phyloP scores from a whole-genome alignment of 2,888 invertebrate species.

The Clanis bilineata region DNA sequence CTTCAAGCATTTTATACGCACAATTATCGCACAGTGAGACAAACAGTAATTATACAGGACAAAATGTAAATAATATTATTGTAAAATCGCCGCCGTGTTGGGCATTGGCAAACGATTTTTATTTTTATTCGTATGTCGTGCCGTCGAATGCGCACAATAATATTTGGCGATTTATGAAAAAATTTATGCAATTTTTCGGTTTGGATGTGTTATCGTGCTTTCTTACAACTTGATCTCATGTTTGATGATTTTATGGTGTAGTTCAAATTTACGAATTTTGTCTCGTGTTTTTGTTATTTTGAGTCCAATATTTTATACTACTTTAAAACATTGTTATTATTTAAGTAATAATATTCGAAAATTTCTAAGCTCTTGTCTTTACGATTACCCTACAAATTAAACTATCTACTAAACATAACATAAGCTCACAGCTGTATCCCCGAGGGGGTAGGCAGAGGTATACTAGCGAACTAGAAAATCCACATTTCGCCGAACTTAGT shows the following conservation, averaged over 20 bases:
- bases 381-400: too few relatives aligned
- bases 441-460: too few relatives aligned
- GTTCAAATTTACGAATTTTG: conserved; percentile 19
- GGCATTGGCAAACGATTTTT: conserved; percentile 20
- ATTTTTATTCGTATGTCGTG: conserved; percentile 14
- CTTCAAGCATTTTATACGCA: conserved; percentile 42
- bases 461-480: too few relatives aligned
- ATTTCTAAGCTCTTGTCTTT: too few relatives aligned
- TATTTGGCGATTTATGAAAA: conserved; percentile 18
- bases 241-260: conserved; percentile 16
- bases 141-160: conserved; percentile 15
- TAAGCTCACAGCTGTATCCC: too few relatives aligned
- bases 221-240: conserved; percentile 21
- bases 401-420: too few relatives aligned
- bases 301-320: too few relatives aligned
- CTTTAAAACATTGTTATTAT: too few relatives aligned
- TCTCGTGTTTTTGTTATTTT: neutral
- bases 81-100: conserved; percentile 29
- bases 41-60: conserved; percentile 44
- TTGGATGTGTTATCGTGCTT: conserved; percentile 4
- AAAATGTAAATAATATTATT: conserved; percentile 42
- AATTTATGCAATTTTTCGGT: conserved; percentile 2
- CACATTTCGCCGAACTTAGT: too few relatives aligned
- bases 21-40: conserved; percentile 35
- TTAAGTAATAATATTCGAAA: too few relatives aligned